Evolutionary conservation across 2,888 invertebrate genomes (phyloP).

Genomic region (Amphipoea lucens): DNA sequence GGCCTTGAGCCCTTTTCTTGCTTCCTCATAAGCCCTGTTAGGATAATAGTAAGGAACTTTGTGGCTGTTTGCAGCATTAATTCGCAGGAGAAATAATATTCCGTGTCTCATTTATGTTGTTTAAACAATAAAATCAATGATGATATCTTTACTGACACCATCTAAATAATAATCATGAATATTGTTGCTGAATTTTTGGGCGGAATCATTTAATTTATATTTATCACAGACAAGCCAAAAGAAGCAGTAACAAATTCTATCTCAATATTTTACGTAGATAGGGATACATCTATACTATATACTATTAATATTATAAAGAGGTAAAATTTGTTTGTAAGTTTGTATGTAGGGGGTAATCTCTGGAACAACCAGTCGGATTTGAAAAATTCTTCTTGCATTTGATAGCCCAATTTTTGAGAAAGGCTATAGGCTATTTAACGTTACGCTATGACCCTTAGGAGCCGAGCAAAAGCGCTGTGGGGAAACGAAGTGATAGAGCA

Average conservation of each 20-base stretch:
- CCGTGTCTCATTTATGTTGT: background rate
- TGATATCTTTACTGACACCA: background rate
- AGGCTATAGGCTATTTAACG: too few species aligned
- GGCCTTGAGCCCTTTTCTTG: constrained; percentile 28
- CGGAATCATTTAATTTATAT: background rate
- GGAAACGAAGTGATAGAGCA: too few species aligned
- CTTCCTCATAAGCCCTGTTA: constrained; percentile 37
- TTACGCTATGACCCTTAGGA: too few species aligned
- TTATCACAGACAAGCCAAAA: background rate
- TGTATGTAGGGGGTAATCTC: too few species aligned
- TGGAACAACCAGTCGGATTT: too few species aligned
- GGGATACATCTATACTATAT: too few species aligned
- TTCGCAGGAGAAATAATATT: background rate
- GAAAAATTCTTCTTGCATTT: too few species aligned
- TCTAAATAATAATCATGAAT: background rate
- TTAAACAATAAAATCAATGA: background rate
- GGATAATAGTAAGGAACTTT: constrained; percentile 29
- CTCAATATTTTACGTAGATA: background rate
- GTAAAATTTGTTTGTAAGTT: too few species aligned
- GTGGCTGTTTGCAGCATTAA: background rate
- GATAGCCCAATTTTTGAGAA: too few species aligned
- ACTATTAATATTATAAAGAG: too few species aligned
- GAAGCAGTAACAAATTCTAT: background rate
- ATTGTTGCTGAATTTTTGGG: background rate
- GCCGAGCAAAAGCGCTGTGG: too few species aligned